Evolutionary conservation across 2,888 invertebrate genomes (phyloP).

Genomic region (Chrysolina haemoptera): DNA sequence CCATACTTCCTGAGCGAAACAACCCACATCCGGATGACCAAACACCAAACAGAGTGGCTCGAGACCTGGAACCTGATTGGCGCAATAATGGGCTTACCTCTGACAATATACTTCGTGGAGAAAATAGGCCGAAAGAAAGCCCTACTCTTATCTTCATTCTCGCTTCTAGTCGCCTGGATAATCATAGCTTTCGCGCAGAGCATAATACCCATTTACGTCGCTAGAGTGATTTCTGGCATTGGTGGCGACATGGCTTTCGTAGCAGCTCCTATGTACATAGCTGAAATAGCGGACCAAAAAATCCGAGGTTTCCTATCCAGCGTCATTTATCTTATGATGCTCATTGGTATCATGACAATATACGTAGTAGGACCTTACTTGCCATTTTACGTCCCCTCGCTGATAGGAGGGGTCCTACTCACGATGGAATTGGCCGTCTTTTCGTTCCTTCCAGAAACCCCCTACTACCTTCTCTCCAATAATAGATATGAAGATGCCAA

Average conservation of each 20-base stretch:
- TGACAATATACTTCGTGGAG: slow-evolving; percentile 60
- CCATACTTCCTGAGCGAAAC: slow-evolving; percentile 61
- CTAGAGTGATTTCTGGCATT: slow-evolving; percentile 63
- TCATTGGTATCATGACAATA: slow-evolving; percentile 63
- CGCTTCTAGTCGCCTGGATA: slow-evolving; percentile 63
- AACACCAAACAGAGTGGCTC: slow-evolving; percentile 57
- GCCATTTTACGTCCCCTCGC: slow-evolving; percentile 60
- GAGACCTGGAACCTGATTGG: slow-evolving; percentile 58
- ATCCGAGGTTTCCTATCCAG: slow-evolving; percentile 65
- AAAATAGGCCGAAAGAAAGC: slow-evolving; percentile 62
- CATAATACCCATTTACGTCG: slow-evolving; percentile 59
- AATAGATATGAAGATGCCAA: slow-evolving; percentile 60
- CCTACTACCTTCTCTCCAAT: slow-evolving; percentile 63
- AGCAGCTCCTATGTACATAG: slow-evolving; percentile 67
- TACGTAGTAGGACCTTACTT: slow-evolving; percentile 63
- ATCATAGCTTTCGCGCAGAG: slow-evolving; percentile 59
- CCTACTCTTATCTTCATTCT: slow-evolving; percentile 60
- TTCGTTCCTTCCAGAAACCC: slow-evolving; percentile 66
- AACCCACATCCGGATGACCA: slow-evolving; percentile 60
- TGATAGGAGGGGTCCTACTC: slow-evolving; percentile 62
- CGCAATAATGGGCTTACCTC: slow-evolving; percentile 57
- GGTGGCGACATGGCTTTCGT: slow-evolving; percentile 67
- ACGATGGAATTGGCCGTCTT: slow-evolving; percentile 62
- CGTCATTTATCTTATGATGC: slow-evolving; percentile 66
- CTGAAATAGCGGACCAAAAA: slow-evolving; percentile 66